Evolutionary conservation across 2,113 vertebrate genomes (phyloP), one percentile per base, ranked within the genome.

Genomic region (Salminus brasiliensis): DNA sequence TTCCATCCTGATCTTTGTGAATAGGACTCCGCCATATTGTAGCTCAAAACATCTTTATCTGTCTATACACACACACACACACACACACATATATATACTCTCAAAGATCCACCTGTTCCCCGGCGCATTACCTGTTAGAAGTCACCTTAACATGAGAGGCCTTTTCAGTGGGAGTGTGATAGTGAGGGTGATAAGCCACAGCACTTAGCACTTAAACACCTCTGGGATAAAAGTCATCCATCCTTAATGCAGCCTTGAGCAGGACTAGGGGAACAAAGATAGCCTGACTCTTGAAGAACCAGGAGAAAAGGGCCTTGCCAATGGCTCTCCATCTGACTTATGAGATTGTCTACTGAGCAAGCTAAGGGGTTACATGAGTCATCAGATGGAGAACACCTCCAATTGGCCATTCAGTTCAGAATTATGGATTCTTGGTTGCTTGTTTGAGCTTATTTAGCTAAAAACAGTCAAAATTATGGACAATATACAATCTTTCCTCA

Each of bases 171-270:
- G n/a, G 29, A 36, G 43, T 65, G 73, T 66, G 30, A 66, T 52
- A 66, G 39, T 7, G 29, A 66, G 30, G 45, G n/a, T 65, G 73
- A 76, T 76, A 76, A 76, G 73, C 73, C 43, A 52, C 41, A 21
- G 43, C 72, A 74, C 66, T 36, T 49, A 63, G 53, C 36, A 25
- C 57, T 81, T 55, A 63, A 71, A 43, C 57, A 71, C 55, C 13
- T 10, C 29, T 49, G 32, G 32, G 67, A 68, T 76, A 65, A 65
- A 81, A 71, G 47, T 23, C 23, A 32, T 36, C 30, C 16, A 2
- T 29, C 60, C 45, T 27, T 71, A 71, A 39, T 72, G 18, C 30
- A 63, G 41, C 77, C 59, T 39, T 36, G 36, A 72, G 57, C 45
- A 53, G 52, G 32, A 29, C 68, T 79, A 79, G 13, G 25, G 47